Base-by-base conservation (phyloP, 2,888 invertebrate species). In the Phengaris arion region DNA sequence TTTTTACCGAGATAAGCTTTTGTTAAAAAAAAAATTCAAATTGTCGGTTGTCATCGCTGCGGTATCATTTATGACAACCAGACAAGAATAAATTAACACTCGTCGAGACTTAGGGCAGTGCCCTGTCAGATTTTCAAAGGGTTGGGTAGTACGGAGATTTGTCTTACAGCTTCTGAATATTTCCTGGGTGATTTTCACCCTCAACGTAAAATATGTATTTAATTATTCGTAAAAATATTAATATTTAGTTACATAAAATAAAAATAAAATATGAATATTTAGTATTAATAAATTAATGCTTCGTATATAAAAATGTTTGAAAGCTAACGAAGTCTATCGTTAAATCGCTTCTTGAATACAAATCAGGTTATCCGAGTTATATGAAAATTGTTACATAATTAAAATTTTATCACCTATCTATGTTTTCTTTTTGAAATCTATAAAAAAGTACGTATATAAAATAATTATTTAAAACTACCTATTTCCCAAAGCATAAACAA, bases 81-180 rank as follows among this genome's bases (percentile, higher is more conserved):
- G 64, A 64, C 64, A 35, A 35, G 64, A 64, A 64, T 64, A 64
- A 64, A 64, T 64, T 35, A 64, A 64, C 64, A 35, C 6, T 64
- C 35, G n/a, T 64, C 35, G 35, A 9, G 64, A 64, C n/a, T 55
- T 13, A 35, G 64, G 64, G 12, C 64, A 64, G 35, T 13, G 64
- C 64, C 64, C 64, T 22, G 15, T n/a, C 57, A 3, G 15, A 57
- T 57, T 64, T 9, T 9, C 57, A 64, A 64, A 64, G 59, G 64
- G 64, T 35, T 12, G 48, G 48, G 48, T 48, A 48, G 48, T 8
- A 64, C 2, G 5, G 22, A 64, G 35, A 59, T 59, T 59, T 9
- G 48, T 52, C 52, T 52, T 10, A 64, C 45, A 22, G 9, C 59
- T 10, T 22, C 64, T 45, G 64, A 64, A 35, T 64, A 64, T 45